These are phyloP conservation scores for Mormyrus hasselquistii DNA, from an alignment of 2,797 vertebrate species.

Conservation along the genomic window DNA sequence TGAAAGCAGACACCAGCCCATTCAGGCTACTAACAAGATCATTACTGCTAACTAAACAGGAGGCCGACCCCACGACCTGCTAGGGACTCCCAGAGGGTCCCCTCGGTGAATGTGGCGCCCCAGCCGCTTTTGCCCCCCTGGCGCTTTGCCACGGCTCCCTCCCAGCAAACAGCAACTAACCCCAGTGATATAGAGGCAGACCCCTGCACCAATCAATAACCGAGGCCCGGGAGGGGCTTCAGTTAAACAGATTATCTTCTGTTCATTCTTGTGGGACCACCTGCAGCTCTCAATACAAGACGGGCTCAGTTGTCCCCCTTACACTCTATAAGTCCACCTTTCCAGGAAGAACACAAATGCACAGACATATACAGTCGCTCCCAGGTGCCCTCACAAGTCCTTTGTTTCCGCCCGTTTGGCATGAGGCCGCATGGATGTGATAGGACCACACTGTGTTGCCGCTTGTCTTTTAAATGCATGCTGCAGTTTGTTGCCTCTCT, in stretches of 20 bases:
- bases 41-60: slow-evolving; percentile 64
- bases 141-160: neutral
- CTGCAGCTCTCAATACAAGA: neutral
- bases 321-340: neutral
- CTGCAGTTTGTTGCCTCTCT: slow-evolving; percentile 29
- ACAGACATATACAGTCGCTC: neutral
- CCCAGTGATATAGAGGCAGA: neutral
- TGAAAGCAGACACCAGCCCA: slow-evolving; percentile 49
- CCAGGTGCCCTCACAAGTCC: neutral
- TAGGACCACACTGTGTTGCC: slow-evolving; percentile 20
- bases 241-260: neutral
- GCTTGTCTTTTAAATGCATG: slow-evolving; percentile 29
- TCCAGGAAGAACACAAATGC: neutral
- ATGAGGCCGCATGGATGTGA: neutral
- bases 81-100: slow-evolving; percentile 39
- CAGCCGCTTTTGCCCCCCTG: slow-evolving; percentile 1
- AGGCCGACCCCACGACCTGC: slow-evolving; percentile 56
- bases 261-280: slow-evolving; percentile 8
- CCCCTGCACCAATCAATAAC: neutral
- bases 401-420: slow-evolving; percentile 12
- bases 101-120: slow-evolving; percentile 32
- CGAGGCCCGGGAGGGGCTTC: neutral
- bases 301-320: neutral
- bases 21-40: slow-evolving; percentile 63
- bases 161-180: neutral